These are phyloP conservation scores for Pegoplata infirma DNA, from an alignment of 2,888 invertebrate species.

Conservation along the genomic window DNA sequence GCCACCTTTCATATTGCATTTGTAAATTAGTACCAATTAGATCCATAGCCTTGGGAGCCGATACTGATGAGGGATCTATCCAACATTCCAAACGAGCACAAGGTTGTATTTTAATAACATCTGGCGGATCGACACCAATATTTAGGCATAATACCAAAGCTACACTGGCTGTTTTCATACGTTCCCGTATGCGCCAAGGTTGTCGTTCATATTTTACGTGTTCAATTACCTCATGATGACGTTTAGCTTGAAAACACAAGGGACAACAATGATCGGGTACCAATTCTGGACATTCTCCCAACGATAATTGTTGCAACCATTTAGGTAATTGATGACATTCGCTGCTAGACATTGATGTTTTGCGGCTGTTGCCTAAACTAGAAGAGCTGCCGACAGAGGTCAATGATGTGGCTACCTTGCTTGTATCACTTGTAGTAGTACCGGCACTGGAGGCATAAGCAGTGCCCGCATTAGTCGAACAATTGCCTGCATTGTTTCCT, in stretches of 20 bases:
- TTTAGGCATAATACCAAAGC: slow-evolving; percentile 98
- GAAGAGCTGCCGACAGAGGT: slow-evolving; percentile 24
- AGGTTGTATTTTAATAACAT: slow-evolving; percentile 97
- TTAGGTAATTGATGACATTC: slow-evolving; percentile 65
- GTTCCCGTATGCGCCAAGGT: slow-evolving; percentile 95
- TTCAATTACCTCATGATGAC: slow-evolving; percentile 85
- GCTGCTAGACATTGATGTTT: slow-evolving; percentile 66
- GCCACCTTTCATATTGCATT: slow-evolving; percentile 99
- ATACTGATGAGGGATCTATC: slow-evolving; percentile 94
- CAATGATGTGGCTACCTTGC: slow-evolving; percentile 24
- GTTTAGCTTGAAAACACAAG: slow-evolving; percentile 73
- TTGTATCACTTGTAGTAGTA: slow-evolving; percentile 27
- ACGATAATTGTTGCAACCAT: slow-evolving; percentile 63
- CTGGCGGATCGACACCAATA: slow-evolving; percentile 99
- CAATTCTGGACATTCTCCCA: slow-evolving; percentile 61
- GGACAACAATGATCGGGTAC: slow-evolving; percentile 69
- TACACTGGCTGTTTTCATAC: slow-evolving; percentile 99
- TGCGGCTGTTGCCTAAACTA: slow-evolving; percentile 63
- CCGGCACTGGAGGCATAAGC: slow-evolving; percentile 25
- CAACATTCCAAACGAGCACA: slow-evolving; percentile 97
- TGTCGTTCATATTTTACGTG: slow-evolving; percentile 84
- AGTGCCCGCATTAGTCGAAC: background rate
- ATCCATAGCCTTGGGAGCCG: slow-evolving; percentile 94
- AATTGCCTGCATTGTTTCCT: background rate
- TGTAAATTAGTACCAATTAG: slow-evolving; percentile 94